Evolutionary conservation across 2,888 invertebrate species (phyloP), one percentile per base, ranked within the genome.

Genomic region (Bibio marci): DNA sequence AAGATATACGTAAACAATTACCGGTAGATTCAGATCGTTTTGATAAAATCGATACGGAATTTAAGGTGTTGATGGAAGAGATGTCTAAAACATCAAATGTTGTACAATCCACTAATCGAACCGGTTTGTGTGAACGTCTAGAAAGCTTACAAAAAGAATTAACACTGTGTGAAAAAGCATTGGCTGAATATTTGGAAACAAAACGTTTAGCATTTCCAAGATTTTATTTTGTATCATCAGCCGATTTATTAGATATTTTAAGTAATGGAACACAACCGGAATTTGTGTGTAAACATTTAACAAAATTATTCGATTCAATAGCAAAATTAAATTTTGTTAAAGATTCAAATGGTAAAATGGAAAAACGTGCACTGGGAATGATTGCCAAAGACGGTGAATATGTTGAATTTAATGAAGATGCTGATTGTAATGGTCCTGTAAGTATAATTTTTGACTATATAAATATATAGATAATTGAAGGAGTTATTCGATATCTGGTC

Each of bases 171-270:
- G 95, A 95, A 63, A 95, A 95, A 63, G 94, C 94, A 10, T 65
- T 95, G 44, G 92, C 94, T 18, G 92, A 95, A 59, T 95, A 95
- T 63, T 70, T 95, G 50, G 94, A 95, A 69, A 94, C 94, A 1
- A 95, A 95, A 62, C 71, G 95, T 50, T 66, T 95, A 40, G 91
- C 92, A 4, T 95, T 95, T 65, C 94, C 95, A 13, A 67, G 85
- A 54, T 95, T 95, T 65, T 95, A 95, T 65, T 95, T 95, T 62
- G 90, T 95, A 2, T 94, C 94, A 8, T 91, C 92, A 8, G 91
- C 90, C 38, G 95, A 95, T 66, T 65, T 95, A 38, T 63, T 95
- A 43, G 95, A 95, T 59, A 83, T 95, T 48, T 67, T 95, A 35
- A 94, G 94, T 12, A 94, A 94, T 59, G 94, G 94, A 43, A 94